Evolutionary conservation across 2,113 vertebrate genomes (phyloP).

Genomic region (Talpa occidentalis): DNA sequence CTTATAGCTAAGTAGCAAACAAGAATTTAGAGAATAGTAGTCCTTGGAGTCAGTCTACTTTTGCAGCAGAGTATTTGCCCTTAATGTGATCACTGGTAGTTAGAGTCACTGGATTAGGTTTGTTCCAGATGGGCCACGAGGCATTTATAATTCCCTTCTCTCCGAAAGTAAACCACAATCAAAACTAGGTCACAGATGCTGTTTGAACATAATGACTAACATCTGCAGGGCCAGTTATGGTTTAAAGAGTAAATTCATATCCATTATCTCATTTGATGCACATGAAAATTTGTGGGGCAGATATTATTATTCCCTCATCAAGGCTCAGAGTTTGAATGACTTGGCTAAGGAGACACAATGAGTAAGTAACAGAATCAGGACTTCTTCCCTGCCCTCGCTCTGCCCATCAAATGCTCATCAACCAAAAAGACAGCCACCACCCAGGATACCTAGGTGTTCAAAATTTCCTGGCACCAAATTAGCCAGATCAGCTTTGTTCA

Average conservation of each 20-base stretch:
- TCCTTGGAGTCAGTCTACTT: neutral
- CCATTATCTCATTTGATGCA: constrained; percentile 62
- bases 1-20: constrained; percentile 27
- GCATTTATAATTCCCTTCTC: constrained; percentile 57
- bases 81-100: constrained; percentile 3
- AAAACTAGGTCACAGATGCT: constrained; percentile 76
- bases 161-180: constrained; percentile 69
- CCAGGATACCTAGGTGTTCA: neutral
- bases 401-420: neutral
- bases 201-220: constrained; percentile 69
- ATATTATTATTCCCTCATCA: neutral
- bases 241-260: neutral
- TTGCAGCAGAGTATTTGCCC: neutral
- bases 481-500: neutral
- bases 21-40: neutral
- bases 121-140: constrained; percentile 45
- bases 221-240: constrained; percentile 60
- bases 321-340: neutral
- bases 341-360: neutral
- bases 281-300: constrained; percentile 7
- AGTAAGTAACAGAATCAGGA: neutral
- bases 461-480: neutral
- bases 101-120: constrained; percentile 49
- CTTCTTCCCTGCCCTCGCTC: neutral
- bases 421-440: neutral